Evolutionary conservation across 1,140 invertebrate species (phyloP), one percentile per base, ranked within the genome.

Genomic region (Thalassaphorura encarpata): DNA sequence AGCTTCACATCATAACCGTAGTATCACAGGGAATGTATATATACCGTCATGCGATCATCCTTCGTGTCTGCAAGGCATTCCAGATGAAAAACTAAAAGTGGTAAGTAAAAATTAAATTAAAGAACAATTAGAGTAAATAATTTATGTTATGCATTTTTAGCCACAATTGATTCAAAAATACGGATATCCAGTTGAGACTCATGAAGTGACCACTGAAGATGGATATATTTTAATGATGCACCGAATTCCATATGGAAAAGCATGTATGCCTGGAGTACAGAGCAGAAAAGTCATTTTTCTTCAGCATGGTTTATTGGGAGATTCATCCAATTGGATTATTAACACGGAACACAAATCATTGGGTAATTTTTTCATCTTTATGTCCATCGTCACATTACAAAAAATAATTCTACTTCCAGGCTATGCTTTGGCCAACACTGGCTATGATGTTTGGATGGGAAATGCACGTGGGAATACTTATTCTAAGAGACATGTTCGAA

Each of bases 261-360:
- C 33, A 72, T 68, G 49, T 62, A 71, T 2, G 27, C 69, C 15
- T 49, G 66, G 3, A 33, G 62, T 5, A 55, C 61, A 58, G 60
- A 6, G 11, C 16, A 49, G 77, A 74, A 54, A 73, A 2, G 76
- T 77, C 0, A 72, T 80, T 5, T 74, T 77, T 42, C 51, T 85
- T 2, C 81, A 83, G 68, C 85, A 88, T 64, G 85, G 85, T 8
- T 66, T 87, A 0, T 67, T 85, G 0, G 74, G 74, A 11, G 80
- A 77, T 56, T 80, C 83, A 0, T 76, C 80, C 1, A 78, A 80
- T 62, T 89, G 78, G 77, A 62, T 85, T 13, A 68, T 83, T 2
- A 70, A 76, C 28, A 78, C 80, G 27, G 79, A 80, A 11, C 68
- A 75, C 19, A 80, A 81, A 60, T 76, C 75, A 2, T 66, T 87